A percentile compares a stretch with the other conserved stretches of the same genome.
These are phyloP conservation scores for Philopotamus ludificatus DNA, from an alignment of 1,140 invertebrate species.

Conservation along the genomic window DNA sequence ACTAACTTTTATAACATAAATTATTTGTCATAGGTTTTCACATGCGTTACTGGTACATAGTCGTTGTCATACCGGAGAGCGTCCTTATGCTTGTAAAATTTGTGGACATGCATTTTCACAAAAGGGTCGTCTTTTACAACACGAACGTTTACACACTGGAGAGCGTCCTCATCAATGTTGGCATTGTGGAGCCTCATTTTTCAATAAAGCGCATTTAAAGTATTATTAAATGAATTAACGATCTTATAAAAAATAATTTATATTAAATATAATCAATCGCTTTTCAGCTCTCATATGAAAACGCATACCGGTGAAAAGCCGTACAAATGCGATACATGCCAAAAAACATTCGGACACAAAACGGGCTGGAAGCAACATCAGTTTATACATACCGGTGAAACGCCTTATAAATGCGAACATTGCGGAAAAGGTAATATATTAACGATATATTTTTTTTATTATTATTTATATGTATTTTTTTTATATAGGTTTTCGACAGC, in stretches of 20 bases:
- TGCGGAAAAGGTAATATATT: slow-evolving; percentile 32
- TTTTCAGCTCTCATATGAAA: slow-evolving; percentile 38
- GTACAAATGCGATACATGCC: slow-evolving; percentile 58
- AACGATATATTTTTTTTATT: neutral
- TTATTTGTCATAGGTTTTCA: slow-evolving; percentile 43
- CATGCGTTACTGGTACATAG: slow-evolving; percentile 49
- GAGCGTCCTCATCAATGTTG: slow-evolving; percentile 57
- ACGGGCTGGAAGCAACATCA: slow-evolving; percentile 35
- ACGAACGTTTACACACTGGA: slow-evolving; percentile 46
- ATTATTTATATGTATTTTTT: neutral
- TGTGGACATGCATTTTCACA: slow-evolving; percentile 44
- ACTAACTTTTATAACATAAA: neutral
- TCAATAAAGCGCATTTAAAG: slow-evolving; percentile 42
- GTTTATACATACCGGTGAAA: slow-evolving; percentile 36
- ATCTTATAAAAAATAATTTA: neutral
- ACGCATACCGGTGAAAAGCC: slow-evolving; percentile 58
- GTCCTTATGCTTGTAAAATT: slow-evolving; percentile 57
- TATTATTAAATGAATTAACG: slow-evolving; percentile 1
- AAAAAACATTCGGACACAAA: slow-evolving; percentile 43
- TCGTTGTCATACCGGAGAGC: slow-evolving; percentile 63
- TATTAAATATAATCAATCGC: neutral
- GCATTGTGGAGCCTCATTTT: slow-evolving; percentile 60
- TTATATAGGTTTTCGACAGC: slow-evolving; percentile 35
- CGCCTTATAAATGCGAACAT: slow-evolving; percentile 36
- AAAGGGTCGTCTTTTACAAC: slow-evolving; percentile 45